Evolutionary conservation across 2,797 vertebrate genomes (phyloP).

Genomic region (Chiloscyllium punctatum): DNA sequence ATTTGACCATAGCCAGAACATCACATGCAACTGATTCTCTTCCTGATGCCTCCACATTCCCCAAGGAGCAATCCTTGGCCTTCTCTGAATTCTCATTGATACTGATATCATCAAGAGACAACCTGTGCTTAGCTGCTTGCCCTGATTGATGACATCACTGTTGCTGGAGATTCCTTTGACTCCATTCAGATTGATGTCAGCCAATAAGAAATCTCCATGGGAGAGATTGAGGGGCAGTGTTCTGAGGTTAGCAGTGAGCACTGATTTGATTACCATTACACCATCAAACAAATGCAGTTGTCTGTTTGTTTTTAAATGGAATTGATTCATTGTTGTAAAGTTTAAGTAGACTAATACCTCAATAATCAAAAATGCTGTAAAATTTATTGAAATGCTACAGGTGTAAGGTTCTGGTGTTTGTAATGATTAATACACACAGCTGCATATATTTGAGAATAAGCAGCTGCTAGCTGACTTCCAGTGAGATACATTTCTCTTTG

Average conservation of each 20-base stretch:
- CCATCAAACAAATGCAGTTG: not conserved
- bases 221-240: too few relatives aligned
- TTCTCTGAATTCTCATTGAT: not conserved
- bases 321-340: not conserved
- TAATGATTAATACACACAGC: not conserved
- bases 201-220: too few relatives aligned
- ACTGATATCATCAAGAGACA: too few relatives aligned
- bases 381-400: not conserved
- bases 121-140: not conserved
- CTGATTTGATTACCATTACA: not conserved
- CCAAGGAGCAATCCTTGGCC: not conserved
- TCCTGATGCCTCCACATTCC: not conserved
- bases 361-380: not conserved
- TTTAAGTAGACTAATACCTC: not conserved
- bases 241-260: too few relatives aligned
- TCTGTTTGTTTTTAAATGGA: not conserved
- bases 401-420: not conserved
- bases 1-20: too few relatives aligned
- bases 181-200: too few relatives aligned
- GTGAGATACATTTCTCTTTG: slow-evolving; percentile 37
- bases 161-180: too few relatives aligned
- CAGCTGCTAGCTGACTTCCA: slow-evolving; percentile 19
- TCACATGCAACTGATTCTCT: not conserved
- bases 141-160: too few relatives aligned
- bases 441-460: not conserved